Evolutionary conservation across 1,140 invertebrate species (phyloP).

Genomic region (Drosophila truncata): DNA sequence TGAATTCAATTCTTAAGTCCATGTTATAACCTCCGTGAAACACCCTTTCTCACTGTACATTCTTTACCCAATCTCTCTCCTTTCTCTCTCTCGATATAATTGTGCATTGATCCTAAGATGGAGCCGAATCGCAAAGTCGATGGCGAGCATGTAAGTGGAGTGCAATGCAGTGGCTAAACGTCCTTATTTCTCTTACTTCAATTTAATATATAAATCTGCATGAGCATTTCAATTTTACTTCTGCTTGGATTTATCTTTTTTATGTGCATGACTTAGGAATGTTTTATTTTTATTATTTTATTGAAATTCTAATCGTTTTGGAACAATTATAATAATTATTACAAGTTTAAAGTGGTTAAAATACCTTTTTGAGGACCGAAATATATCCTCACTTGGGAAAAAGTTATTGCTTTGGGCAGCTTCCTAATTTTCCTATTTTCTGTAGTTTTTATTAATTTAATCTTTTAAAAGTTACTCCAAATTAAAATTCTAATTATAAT

Average conservation of each 20-base stretch:
- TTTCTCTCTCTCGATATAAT: constrained; percentile 22
- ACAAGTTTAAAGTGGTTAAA: not conserved
- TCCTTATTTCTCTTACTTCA: not conserved
- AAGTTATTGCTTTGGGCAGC: not conserved
- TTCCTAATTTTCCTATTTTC: not conserved
- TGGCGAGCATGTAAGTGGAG: constrained; percentile 90
- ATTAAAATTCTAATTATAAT: not conserved
- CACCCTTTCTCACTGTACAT: constrained; percentile 34
- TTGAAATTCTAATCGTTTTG: not conserved
- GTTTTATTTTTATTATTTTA: no score
- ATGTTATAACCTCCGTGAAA: constrained; percentile 4
- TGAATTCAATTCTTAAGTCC: not conserved
- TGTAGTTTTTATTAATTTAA: constrained; percentile 3
- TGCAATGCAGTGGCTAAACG: not conserved
- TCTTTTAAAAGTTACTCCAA: not conserved
- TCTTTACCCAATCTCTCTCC: constrained; percentile 24
- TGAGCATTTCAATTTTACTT: not conserved
- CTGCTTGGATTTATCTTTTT: not conserved
- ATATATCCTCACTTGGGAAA: not conserved
- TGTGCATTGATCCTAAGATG: constrained; percentile 87
- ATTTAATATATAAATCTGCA: not conserved
- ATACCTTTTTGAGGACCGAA: no score
- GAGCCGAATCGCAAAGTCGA: constrained; percentile 90
- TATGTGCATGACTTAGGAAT: not conserved
- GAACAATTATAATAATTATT: not conserved